Evolutionary conservation across 2,113 vertebrate genomes (phyloP).

Genomic region (Vulpes vulpes): DNA sequence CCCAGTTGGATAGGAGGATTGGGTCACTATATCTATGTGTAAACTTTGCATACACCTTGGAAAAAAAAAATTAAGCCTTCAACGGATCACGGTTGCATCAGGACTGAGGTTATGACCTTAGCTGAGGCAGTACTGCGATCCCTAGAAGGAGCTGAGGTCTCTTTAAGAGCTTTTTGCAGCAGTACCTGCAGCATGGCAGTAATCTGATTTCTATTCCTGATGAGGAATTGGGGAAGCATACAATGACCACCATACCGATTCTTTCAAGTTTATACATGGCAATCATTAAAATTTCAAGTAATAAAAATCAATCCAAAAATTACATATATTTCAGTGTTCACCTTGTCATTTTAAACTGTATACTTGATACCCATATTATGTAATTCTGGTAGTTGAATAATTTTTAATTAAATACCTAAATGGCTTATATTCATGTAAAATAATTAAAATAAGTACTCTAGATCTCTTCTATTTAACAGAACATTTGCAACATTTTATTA

Average conservation of each 20-base stretch:
- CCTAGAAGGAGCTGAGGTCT: background rate
- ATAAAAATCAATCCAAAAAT: background rate
- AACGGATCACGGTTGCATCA: background rate
- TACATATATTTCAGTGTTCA: background rate
- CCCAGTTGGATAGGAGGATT: background rate
- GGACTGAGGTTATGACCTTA: background rate
- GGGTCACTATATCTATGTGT: background rate
- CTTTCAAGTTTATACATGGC: background rate
- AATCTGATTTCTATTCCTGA: background rate
- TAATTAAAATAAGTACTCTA: background rate
- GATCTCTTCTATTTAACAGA: background rate
- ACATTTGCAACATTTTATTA: background rate
- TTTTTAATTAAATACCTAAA: slow-evolving; percentile 47
- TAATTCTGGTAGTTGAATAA: background rate
- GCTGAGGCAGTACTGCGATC: background rate
- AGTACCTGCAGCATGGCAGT: background rate
- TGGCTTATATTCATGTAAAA: background rate
- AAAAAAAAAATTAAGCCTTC: background rate
- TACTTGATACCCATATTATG: background rate
- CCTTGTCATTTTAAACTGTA: background rate
- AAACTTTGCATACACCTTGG: background rate
- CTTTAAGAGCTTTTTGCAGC: background rate
- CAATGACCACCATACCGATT: background rate
- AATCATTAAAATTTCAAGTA: background rate
- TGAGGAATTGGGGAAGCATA: background rate